Evolutionary conservation across 1,140 invertebrate genomes (phyloP).

Genomic region (Drosophila willistoni): DNA sequence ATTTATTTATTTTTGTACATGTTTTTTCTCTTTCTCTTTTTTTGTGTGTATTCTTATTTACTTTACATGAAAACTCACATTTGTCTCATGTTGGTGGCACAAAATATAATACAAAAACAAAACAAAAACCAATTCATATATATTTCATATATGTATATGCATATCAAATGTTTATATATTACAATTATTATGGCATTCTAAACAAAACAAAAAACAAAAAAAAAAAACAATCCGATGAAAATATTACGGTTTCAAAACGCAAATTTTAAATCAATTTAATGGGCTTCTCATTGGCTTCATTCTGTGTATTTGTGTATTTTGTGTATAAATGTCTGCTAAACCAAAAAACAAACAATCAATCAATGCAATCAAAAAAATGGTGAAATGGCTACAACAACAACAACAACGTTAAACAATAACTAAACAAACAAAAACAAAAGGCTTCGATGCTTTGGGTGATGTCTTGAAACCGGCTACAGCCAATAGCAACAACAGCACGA

Average conservation of each 20-base stretch:
- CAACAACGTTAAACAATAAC: conserved; percentile 29
- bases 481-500: conserved; percentile 59
- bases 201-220: conserved; percentile 32
- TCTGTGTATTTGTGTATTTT: conserved; percentile 66
- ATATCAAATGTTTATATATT: conserved; percentile 50
- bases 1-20: conserved; percentile 81
- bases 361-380: conserved; percentile 22
- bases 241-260: conserved; percentile 35
- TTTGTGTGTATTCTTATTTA: conserved; percentile 66
- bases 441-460: conserved; percentile 90
- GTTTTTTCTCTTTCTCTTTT: conserved; percentile 81
- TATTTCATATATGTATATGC: conserved; percentile 41
- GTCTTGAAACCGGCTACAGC: conserved; percentile 86
- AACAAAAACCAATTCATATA: conserved; percentile 13
- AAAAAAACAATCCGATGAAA: conserved; percentile 31
- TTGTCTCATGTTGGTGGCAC: conserved; percentile 79
- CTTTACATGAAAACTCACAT: conserved; percentile 68
- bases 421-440: conserved; percentile 77
- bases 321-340: conserved; percentile 73
- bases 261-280: conserved; percentile 40
- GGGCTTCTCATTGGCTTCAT: conserved; percentile 71
- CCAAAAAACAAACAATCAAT: conserved; percentile 26
- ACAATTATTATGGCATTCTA: conserved; percentile 34
- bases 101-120: conserved; percentile 48
- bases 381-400: conserved; percentile 61